Conservation (phyloP, 2,113 vertebrate species). For the Quiscalus mexicanus region DNA sequence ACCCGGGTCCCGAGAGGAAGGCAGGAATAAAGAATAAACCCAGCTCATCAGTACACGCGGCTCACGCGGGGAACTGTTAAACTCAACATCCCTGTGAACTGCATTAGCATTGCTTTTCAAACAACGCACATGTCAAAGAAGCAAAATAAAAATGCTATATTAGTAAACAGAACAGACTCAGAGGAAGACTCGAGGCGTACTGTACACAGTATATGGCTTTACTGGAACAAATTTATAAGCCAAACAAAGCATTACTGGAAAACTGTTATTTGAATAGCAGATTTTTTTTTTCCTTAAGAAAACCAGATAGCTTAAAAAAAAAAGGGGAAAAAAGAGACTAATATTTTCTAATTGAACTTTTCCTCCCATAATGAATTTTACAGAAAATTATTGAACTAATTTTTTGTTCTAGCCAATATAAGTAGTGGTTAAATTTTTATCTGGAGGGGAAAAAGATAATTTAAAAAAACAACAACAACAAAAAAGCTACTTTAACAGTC, state of each 20-base stretch:
- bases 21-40: constrained; percentile 84
- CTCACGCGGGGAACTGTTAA: neutral
- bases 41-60: constrained; percentile 72
- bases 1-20: constrained; percentile 77
- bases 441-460: constrained; percentile 18
- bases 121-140: constrained; percentile 64
- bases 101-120: constrained; percentile 58
- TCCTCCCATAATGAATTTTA: neutral
- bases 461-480: neutral
- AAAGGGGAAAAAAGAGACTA: rapidly evolving
- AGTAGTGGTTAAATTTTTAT: neutral
- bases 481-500: constrained; percentile 74
- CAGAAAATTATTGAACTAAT: neutral
- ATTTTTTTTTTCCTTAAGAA: constrained; percentile 10
- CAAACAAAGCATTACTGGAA: constrained; percentile 7
- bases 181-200: constrained; percentile 77
- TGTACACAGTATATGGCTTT: constrained; percentile 44
- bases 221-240: constrained; percentile 47
- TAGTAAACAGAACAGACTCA: constrained; percentile 78
- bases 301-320: constrained; percentile 39
- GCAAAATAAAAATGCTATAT: constrained; percentile 69
- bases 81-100: constrained; percentile 41
- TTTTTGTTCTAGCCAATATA: neutral
- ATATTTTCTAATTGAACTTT: constrained; percentile 4
- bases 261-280: neutral